Evolutionary conservation across 1,140 invertebrate species (phyloP), one percentile per base, ranked within the genome.

Genomic region (Eriosoma lanigerum): DNA sequence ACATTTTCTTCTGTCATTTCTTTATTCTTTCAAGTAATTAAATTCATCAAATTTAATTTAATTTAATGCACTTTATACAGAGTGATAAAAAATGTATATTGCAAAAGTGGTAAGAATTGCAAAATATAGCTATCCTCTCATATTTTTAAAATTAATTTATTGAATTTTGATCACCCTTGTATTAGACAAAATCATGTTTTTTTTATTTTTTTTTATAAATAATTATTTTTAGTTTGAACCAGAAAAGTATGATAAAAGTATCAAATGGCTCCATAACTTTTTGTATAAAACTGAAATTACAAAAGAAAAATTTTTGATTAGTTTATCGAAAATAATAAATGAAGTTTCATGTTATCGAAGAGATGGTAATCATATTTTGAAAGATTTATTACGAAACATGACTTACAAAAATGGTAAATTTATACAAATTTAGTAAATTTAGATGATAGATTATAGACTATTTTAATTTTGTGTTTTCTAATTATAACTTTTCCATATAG

Each of bases 201-300:
- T 62, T 17, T 21, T 44, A n/a, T 44, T 2, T 3, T 48, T 4
- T 58, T 26, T 1, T 13, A 58, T 58, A 58, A 21, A 44, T 46
- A 76, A 13, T 15, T 46, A 73, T 82, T 81, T 86, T 60, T 83
- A 94, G 92, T 88, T 93, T 29, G 93, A 95, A 86, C 88, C 91
- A 15, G 86, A 88, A 52, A 93, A 95, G 83, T 96, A 94, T 84
- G 87, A 89, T 8, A 89, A 89, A 83, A 92, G 92, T 1, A 89
- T 96, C 1, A 86, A 90, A 66, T 95, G 93, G 90, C 85, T 96
- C 17, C 88, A 90, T 82, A 91, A 95, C 82, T 85, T 96, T 1
- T 85, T 96, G 13, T 93, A 91, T 83, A 84, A 90, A 6, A 90
- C 91, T 17, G 87, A 90, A 81, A 90, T 96, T 78, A 91, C 89